A percentile compares a stretch with the other conserved stretches of the same genome.
Conservation (phyloP, 2,888 invertebrate genomes). For the Mythimna pallens region DNA sequence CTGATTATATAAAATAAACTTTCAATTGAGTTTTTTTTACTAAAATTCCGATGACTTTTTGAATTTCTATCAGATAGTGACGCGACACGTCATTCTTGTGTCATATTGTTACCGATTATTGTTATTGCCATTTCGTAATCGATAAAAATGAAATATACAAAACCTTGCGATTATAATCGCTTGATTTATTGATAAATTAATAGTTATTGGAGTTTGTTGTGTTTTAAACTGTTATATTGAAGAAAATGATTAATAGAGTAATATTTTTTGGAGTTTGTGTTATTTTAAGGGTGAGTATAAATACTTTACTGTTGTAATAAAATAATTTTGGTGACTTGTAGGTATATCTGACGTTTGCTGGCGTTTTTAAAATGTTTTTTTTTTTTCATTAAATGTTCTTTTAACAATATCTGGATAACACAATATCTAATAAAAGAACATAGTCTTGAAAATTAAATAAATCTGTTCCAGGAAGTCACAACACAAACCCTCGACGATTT, state of each 20-base stretch:
- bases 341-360: too few relatives aligned
- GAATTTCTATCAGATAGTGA: slow-evolving; percentile 40
- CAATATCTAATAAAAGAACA: not conserved
- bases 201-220: slow-evolving; percentile 58
- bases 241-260: slow-evolving; percentile 57
- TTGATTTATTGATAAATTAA: slow-evolving; percentile 67
- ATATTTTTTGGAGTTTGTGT: slow-evolving; percentile 52
- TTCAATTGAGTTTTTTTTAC: slow-evolving; percentile 19
- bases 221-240: slow-evolving; percentile 48
- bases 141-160: slow-evolving; percentile 69
- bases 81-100: slow-evolving; percentile 34
- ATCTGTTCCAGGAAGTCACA: slow-evolving; percentile 41
- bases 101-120: slow-evolving; percentile 59
- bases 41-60: slow-evolving; percentile 31
- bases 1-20: slow-evolving; percentile 10
- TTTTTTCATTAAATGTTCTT: too few relatives aligned
- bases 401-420: too few relatives aligned
- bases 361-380: too few relatives aligned
- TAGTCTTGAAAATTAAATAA: not conserved
- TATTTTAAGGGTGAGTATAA: slow-evolving; percentile 64
- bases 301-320: not conserved
- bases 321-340: too few relatives aligned
- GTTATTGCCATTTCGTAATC: slow-evolving; percentile 64
- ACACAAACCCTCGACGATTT: slow-evolving; percentile 41
- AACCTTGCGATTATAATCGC: slow-evolving; percentile 64